A percentile compares a stretch with the other conserved stretches of the same genome.
Conservation (phyloP, 2,113 vertebrate species). For the Oryzias celebensis region DNA sequence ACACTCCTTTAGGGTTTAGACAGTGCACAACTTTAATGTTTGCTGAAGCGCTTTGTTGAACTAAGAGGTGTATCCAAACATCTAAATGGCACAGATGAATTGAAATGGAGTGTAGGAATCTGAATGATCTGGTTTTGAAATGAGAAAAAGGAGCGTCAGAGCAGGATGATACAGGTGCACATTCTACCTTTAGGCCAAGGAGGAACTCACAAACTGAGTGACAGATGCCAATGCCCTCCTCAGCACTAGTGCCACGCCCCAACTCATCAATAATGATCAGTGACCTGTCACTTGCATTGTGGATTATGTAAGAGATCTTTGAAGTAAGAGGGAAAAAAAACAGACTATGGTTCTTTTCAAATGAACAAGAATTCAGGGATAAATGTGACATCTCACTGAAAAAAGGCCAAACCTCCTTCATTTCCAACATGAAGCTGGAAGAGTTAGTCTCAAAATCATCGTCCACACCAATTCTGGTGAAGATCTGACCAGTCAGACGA, state of each 20-base stretch:
- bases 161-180: background rate
- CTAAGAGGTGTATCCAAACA: slow-evolving; percentile 2
- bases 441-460: slow-evolving; percentile 97
- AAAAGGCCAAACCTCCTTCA: slow-evolving; percentile 85
- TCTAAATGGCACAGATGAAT: background rate
- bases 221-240: slow-evolving; percentile 95
- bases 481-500: slow-evolving; percentile 91
- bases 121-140: slow-evolving; percentile 25
- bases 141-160: slow-evolving; percentile 10
- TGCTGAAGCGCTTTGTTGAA: slow-evolving; percentile 21
- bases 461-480: slow-evolving; percentile 95
- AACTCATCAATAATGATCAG: slow-evolving; percentile 96
- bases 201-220: slow-evolving; percentile 93
- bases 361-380: too few species aligned
- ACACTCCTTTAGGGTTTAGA: slow-evolving; percentile 22
- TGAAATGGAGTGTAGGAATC: background rate
- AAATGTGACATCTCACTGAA: too few species aligned
- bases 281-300: slow-evolving; percentile 89
- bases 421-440: slow-evolving; percentile 97
- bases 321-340: slow-evolving; percentile 30
- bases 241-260: slow-evolving; percentile 92
- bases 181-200: slow-evolving; percentile 86
- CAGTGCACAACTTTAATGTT: background rate
- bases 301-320: slow-evolving; percentile 93
- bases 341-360: background rate